Evolutionary conservation across 2,113 vertebrate species (phyloP).

Genomic region (Thinocorus orbignyianus): DNA sequence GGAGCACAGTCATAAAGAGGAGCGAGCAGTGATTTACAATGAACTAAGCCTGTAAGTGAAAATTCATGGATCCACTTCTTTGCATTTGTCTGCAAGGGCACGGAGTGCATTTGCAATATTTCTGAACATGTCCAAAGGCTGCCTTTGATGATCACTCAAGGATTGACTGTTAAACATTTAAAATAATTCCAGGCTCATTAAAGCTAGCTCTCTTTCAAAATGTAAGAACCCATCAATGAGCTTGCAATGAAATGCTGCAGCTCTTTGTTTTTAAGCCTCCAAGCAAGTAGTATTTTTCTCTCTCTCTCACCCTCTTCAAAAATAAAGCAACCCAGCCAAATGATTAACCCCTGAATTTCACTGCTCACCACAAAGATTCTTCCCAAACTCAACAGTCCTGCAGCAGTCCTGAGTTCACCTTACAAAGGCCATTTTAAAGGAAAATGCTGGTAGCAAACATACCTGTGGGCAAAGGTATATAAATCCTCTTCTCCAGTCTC

Average conservation of each 20-base stretch:
- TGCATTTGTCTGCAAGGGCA: conserved; percentile 27
- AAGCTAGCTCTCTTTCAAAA: conserved; percentile 44
- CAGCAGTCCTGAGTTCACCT: neutral
- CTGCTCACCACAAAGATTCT: neutral
- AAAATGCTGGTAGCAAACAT: neutral
- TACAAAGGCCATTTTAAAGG: neutral
- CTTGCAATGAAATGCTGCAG: conserved; percentile 6
- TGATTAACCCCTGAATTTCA: conserved; percentile 24
- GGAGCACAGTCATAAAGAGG: conserved; percentile 25
- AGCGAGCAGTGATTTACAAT: conserved; percentile 54
- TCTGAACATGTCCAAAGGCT: conserved; percentile 43
- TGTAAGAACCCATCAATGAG: conserved; percentile 1
- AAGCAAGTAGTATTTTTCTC: conserved; percentile 1
- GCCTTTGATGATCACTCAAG: conserved; percentile 61
- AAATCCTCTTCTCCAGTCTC: conserved; percentile 84
- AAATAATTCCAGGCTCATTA: conserved; percentile 57
- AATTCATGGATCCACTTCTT: conserved; percentile 45
- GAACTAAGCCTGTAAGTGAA: conserved; percentile 50
- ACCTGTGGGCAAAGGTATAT: conserved; percentile 85
- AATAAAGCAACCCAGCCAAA: neutral
- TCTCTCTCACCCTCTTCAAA: conserved; percentile 2
- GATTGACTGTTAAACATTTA: conserved; percentile 58
- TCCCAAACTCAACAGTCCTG: neutral
- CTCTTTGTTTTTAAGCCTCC: conserved; percentile 32
- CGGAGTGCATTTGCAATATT: conserved; percentile 40